Base-by-base conservation (phyloP, 2,888 invertebrate species). In the Mystacides longicornis region DNA sequence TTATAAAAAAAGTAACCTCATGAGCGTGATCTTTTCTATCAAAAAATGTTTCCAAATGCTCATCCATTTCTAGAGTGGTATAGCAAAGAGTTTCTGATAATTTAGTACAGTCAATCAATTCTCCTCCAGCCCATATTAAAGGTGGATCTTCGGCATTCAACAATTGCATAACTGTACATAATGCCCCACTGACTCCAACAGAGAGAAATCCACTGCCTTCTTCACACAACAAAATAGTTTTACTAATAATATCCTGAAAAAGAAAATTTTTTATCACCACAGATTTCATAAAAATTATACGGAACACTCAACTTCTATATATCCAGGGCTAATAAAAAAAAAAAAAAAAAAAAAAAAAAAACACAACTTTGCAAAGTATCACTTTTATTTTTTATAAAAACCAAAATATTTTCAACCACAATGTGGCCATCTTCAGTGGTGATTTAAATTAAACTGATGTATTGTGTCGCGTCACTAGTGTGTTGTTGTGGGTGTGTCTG, bases 1-100 rank as follows among this genome's bases (percentile, higher is more conserved):
- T 27, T 7, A 7, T 7, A 27, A 27, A 27, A 27, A 43, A 18
- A 43, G 9, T 43, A 31, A 89, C 89, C 82, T 90, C 89, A 0
- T 85, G 75, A 1, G 91, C 89, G 66, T 93, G 92, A 68, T 96
- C 94, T 64, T 90, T 86, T 57, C 92, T 83, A 70, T 96, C 94
- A 64, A 93, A 86, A 69, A 93, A 95, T 0, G 95, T 96, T 70
- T 97, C 96, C 62, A 95, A 81, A 70, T 96, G 96, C 67, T 97
- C 96, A 65, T 93, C 91, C 62, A 97, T 87, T 71, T 96, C 95
- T 37, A 97, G 77, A 66, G 95, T 86, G 61, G 90, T 89, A 69
- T 90, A 94, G 51, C 92, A 83, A 52, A 96, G 80, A 2, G 87
- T 83, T 69, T 96, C 95, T 4, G 88, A 81, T 7, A 94, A 77